Base-by-base conservation (phyloP, 1,140 invertebrate species). In the Antheraea pernyi region DNA sequence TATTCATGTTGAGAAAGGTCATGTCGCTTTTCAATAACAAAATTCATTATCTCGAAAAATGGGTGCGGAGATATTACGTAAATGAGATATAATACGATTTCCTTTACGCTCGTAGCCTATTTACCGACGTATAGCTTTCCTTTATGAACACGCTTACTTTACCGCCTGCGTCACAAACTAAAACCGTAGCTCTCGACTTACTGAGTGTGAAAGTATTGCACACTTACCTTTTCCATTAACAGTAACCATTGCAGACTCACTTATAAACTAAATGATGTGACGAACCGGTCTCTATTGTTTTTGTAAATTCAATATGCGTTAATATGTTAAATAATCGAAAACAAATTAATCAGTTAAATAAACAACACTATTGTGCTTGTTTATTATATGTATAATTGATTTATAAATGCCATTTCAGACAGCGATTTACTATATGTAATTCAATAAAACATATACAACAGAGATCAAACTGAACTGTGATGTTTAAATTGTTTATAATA, bases 131-230 rank as follows among this genome's bases (percentile, higher is more conserved):
- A 53, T 53, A 6, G 46, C 46, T 53, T 53, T 53, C 46, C 9
- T 53, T 53, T 53, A 16, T 53, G 46, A 53, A 11, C 46, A 13
- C 16, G 39, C 16, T 53, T 53, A 13, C 11, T 53, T 16, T 53
- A 53, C 46, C 46, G 46, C 16, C 16, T 13, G 16, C 46, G 46
- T 53, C 46, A 53, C 46, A 53, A 53, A 53, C 11, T 53, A 53
- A 53, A 53, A 16, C 11, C 46, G 16, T 53, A 53, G 1, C 13
- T 16, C 46, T 53, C 16, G 46, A 53, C 72, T 67, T 72, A 65
- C 62, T 71, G 83, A 86, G 80, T 80, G 88, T 86, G 88, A 90
- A 90, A 90, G 88, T 90, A 82, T 80, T 77, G 70, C 77, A 74
- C 76, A 71, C 82, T 65, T 74, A 67, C 63, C 66, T 80, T n/a